phyloP scores from a whole-genome alignment of 2,113 vertebrate genomes.

The Carlito syrichta region DNA sequence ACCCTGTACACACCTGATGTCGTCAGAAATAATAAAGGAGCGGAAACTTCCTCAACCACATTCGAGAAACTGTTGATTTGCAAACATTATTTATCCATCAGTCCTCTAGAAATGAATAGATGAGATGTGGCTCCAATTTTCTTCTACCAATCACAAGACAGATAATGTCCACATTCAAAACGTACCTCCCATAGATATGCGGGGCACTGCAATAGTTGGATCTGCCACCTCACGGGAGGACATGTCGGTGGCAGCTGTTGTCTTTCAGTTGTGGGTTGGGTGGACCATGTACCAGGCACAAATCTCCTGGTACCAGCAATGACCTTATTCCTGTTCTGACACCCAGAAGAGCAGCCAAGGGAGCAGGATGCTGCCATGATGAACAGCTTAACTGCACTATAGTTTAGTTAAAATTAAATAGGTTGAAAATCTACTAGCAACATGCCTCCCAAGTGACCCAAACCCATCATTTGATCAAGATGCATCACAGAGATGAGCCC shows the following conservation, averaged over 20 bases:
- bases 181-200: rapidly evolving
- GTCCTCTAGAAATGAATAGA: background rate
- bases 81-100: too few species aligned
- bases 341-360: background rate
- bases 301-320: rapidly evolving
- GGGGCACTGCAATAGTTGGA: rapidly evolving
- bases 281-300: rapidly evolving
- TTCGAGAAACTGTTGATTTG: rapidly evolving
- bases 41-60: rapidly evolving
- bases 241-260: rapidly evolving
- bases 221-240: rapidly evolving
- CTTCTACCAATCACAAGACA: background rate
- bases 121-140: rapidly evolving
- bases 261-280: too few species aligned
- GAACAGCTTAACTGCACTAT: rapidly evolving
- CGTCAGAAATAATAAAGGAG: too few species aligned
- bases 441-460: background rate
- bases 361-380: rapidly evolving
- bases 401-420: background rate
- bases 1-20: too few species aligned
- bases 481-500: rapidly evolving
- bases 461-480: background rate
- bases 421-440: background rate
- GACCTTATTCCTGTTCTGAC: too few species aligned
- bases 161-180: rapidly evolving